Evolutionary conservation across 2,888 invertebrate genomes (phyloP).

Genomic region (Aphidoletes aphidimyza): DNA sequence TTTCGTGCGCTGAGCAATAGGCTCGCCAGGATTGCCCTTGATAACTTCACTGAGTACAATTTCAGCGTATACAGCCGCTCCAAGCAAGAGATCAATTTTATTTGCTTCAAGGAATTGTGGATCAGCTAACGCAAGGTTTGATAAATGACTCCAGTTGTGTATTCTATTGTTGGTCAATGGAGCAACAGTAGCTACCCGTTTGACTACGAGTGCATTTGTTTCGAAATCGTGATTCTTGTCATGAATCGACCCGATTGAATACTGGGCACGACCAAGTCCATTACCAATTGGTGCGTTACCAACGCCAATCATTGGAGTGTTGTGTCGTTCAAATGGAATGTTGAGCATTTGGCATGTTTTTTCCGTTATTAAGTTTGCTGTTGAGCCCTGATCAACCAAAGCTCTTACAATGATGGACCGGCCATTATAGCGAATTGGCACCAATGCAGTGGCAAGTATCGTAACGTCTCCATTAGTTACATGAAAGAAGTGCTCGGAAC

Average conservation of each 20-base stretch:
- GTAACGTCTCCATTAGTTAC: not conserved
- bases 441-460: not conserved
- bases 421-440: not conserved
- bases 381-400: conserved; percentile 1
- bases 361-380: not conserved
- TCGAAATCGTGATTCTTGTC: not conserved
- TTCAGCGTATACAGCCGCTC: not conserved
- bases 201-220: not conserved
- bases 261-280: not conserved
- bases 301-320: not conserved
- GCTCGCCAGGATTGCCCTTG: not conserved
- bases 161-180: not conserved
- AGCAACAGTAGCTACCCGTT: not conserved
- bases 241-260: not conserved
- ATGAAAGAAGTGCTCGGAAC: not conserved
- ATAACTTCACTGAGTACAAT: not conserved
- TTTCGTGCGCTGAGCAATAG: not conserved
- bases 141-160: not conserved
- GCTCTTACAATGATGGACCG: not conserved
- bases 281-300: not conserved
- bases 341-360: not conserved
- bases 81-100: not conserved
- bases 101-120: not conserved
- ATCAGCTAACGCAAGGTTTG: not conserved
- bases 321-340: not conserved